phyloP scores from a whole-genome alignment of 2,797 vertebrate genomes.

The Cyprinodon diabolis region DNA sequence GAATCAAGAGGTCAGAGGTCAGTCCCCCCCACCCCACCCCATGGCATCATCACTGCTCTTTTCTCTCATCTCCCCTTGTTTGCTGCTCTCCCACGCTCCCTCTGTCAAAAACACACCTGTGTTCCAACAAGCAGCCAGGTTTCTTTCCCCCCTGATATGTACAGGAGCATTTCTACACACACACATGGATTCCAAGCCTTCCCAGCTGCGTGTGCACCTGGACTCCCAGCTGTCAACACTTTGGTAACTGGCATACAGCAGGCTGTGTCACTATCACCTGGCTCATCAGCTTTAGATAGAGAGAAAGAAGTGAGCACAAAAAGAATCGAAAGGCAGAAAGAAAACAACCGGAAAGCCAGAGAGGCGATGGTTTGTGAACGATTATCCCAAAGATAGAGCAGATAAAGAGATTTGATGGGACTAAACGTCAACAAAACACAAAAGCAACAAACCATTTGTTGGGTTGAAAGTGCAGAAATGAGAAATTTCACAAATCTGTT shows the following conservation, averaged over 20 bases:
- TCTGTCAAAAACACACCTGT: slow-evolving; percentile 67
- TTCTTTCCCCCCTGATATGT: slow-evolving; percentile 19
- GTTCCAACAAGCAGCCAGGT: slow-evolving; percentile 47
- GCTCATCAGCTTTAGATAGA: slow-evolving; percentile 65
- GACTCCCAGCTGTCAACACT: slow-evolving; percentile 74
- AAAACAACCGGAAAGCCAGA: slow-evolving; percentile 17
- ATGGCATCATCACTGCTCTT: neutral
- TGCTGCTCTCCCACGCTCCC: slow-evolving; percentile 44
- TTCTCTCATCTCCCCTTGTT: slow-evolving; percentile 25
- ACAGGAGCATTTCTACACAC: slow-evolving; percentile 32
- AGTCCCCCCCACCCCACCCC: slow-evolving; percentile 1
- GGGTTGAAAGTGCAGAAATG: neutral
- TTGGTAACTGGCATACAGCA: slow-evolving; percentile 76
- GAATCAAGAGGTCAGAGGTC: slow-evolving; percentile 56
- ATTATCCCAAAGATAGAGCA: neutral
- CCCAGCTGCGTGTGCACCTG: slow-evolving; percentile 77
- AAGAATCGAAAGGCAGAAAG: slow-evolving; percentile 21
- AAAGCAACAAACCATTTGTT: neutral
- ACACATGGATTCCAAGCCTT: slow-evolving; percentile 63
- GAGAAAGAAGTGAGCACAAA: slow-evolving; percentile 39
- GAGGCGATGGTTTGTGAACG: slow-evolving; percentile 12
- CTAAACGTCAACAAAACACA: neutral
- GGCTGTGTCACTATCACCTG: slow-evolving; percentile 73
- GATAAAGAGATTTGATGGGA: neutral
- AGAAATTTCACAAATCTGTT: neutral